Percentiles rank a stretch among this genome's conserved stretches.
These are phyloP conservation scores for Lacanobia oleracea DNA, from an alignment of 2,888 invertebrate species.

Conservation along the genomic window DNA sequence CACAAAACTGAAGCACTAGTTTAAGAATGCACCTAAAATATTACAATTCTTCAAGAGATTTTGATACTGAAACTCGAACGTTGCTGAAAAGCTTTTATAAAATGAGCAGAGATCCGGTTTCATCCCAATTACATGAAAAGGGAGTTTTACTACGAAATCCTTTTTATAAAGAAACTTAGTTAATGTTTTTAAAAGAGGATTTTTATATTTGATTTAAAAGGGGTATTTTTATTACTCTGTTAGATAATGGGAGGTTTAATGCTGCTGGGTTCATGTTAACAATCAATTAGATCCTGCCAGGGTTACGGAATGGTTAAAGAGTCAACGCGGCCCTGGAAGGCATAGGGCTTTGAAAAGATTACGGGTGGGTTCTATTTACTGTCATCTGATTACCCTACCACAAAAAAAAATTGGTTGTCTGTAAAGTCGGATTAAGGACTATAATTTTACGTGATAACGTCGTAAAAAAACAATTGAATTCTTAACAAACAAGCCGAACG, in stretches of 20 bases:
- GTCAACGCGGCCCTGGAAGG: too few species aligned
- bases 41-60: slow-evolving; percentile 31
- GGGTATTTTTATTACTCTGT: background rate
- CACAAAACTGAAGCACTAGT: background rate
- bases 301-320: too few species aligned
- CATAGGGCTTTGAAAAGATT: too few species aligned
- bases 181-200: background rate
- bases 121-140: slow-evolving; percentile 18
- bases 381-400: too few species aligned
- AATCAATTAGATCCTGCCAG: too few species aligned
- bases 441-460: too few species aligned
- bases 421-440: too few species aligned
- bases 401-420: too few species aligned
- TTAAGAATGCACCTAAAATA: slow-evolving; percentile 16
- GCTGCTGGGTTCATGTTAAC: background rate
- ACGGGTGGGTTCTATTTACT: too few species aligned
- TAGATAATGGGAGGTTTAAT: background rate
- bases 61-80: slow-evolving; percentile 14
- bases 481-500: too few species aligned
- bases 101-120: slow-evolving; percentile 17
- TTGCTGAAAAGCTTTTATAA: slow-evolving; percentile 36
- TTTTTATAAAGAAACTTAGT: background rate
- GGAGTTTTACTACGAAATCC: background rate
- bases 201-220: background rate
- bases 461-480: too few species aligned